Evolutionary conservation across 1,140 invertebrate species (phyloP).

Genomic region (Copidosoma floridanum): DNA sequence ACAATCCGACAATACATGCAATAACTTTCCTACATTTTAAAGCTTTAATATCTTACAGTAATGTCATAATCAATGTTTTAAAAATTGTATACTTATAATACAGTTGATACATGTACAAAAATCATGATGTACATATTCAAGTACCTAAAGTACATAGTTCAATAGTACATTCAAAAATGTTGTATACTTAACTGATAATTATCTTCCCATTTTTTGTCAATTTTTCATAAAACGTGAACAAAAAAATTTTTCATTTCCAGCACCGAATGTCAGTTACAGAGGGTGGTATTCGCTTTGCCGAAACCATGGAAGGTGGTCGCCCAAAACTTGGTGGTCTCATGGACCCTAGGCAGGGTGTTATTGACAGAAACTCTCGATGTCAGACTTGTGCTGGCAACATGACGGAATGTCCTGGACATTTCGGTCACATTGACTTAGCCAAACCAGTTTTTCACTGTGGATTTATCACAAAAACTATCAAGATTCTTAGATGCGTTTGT

Average conservation of each 20-base stretch:
- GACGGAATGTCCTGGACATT: slow-evolving; percentile 98
- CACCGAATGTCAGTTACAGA: slow-evolving; percentile 97
- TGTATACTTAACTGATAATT: too few species aligned
- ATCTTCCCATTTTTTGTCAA: not conserved
- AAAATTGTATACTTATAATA: too few species aligned
- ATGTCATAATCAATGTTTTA: too few species aligned
- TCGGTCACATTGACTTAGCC: slow-evolving; percentile 98
- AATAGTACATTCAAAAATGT: not conserved
- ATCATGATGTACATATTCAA: too few species aligned
- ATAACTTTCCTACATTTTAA: too few species aligned
- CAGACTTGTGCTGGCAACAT: slow-evolving; percentile 98
- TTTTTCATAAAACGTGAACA: slow-evolving; percentile 11
- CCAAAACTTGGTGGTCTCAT: slow-evolving; percentile 97
- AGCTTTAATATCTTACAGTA: too few species aligned
- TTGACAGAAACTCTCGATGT: slow-evolving; percentile 90
- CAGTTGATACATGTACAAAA: too few species aligned
- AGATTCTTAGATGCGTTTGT: slow-evolving; percentile 94
- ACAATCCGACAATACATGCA: too few species aligned
- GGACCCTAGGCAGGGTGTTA: slow-evolving; percentile 98
- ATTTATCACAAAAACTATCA: slow-evolving; percentile 96
- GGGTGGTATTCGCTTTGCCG: slow-evolving; percentile 93
- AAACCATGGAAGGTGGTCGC: slow-evolving; percentile 97
- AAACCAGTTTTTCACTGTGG: slow-evolving; percentile 99
- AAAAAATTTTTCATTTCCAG: too few species aligned
- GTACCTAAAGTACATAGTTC: not conserved